Base-by-base conservation (phyloP, 2,888 invertebrate genomes). In the Lochmaea crataegi region DNA sequence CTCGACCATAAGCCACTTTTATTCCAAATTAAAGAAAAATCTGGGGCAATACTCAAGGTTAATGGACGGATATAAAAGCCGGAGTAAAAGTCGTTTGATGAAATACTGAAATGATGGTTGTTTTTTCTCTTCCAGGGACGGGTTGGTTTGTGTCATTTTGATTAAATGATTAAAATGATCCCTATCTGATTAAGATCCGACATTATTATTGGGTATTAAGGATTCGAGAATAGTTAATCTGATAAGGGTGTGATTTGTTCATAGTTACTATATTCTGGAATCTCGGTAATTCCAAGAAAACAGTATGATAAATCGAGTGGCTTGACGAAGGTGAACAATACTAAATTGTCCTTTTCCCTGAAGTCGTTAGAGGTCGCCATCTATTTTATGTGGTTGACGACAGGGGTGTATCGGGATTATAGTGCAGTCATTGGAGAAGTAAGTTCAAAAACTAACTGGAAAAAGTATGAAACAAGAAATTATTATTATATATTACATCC, bases 11-110 rank as follows among this genome's bases (percentile, higher is more conserved):
- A 58, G 14, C n/a, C 1, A 9, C 26, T 26, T 58, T 58, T 14
- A 58, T 22, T 58, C 26, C 58, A 58, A 22, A 58, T 14, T 32
- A 22, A 57, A 57, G 9, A 22, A 18, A 57, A 22, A 57, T 18
- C 57, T 57, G 57, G 57, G 58, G 14, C 22, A 32, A 58, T 58
- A 32, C 6, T 9, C 26, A 26, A 22, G 57, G 57, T 57, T 57
- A 57, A 57, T 26, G 22, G 14, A 6, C 11, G 14, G 58, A 11
- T 58, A 58, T 58, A 58, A 58, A 58, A 58, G 12, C 14, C 26
- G 32, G 9, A 12, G 7, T 32, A 53, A 53, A 53, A 53, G 0
- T n/a, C 5, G 5, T 18, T 16, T n/a, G 16, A 53, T 48, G 45
- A 48, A 48, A 48, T 14, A 5, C 48, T 48, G n/a, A 6, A 48